Evolutionary conservation across 2,797 vertebrate species (phyloP).

Genomic region (Labeo calbasu): DNA sequence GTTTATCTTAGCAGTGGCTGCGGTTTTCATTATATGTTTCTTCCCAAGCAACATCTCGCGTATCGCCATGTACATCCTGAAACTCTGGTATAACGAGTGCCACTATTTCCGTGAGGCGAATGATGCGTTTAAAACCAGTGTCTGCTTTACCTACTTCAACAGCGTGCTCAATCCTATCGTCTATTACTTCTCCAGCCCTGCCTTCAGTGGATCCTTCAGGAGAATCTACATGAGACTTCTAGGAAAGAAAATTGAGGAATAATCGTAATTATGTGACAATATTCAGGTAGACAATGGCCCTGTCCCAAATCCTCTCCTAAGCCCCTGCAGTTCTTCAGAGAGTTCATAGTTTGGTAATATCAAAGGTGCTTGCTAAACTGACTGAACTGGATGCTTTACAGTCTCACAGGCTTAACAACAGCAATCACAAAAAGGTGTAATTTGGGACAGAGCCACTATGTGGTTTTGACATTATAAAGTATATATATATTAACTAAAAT

Average conservation of each 20-base stretch:
- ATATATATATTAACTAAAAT: background rate
- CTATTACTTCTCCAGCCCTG: slow-evolving; percentile 82
- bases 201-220: slow-evolving; percentile 72
- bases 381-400: background rate
- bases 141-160: slow-evolving; percentile 84
- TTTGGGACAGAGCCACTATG: slow-evolving; percentile 6
- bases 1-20: slow-evolving; percentile 77
- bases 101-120: slow-evolving; percentile 72
- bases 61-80: slow-evolving; percentile 76
- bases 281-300: background rate
- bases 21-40: slow-evolving; percentile 80
- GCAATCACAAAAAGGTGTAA: background rate
- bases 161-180: slow-evolving; percentile 82
- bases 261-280: background rate
- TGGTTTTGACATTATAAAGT: slow-evolving; percentile 10
- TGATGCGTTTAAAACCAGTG: slow-evolving; percentile 77
- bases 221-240: slow-evolving; percentile 70
- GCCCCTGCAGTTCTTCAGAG: background rate
- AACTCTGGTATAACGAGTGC: slow-evolving; percentile 75
- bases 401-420: background rate
- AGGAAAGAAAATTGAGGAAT: slow-evolving; percentile 47
- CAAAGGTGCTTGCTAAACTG: background rate
- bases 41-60: slow-evolving; percentile 80
- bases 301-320: background rate
- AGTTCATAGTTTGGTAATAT: background rate